Conservation (phyloP, 2,113 vertebrate species). For the Poeciliopsis turrubarensis region DNA sequence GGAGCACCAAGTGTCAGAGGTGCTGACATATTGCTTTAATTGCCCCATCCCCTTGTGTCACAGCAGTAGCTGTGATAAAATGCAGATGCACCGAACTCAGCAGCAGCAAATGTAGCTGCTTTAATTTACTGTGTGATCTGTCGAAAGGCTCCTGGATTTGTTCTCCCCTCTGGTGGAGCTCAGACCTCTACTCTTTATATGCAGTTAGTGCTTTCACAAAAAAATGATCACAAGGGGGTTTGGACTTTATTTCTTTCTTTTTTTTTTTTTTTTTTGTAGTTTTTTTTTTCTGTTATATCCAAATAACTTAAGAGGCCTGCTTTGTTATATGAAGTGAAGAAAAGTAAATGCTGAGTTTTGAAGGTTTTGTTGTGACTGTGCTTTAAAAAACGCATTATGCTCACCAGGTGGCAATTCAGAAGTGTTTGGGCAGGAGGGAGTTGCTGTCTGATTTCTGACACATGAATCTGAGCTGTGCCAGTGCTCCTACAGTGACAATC, state of each 20-base stretch:
- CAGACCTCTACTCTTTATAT: conserved; percentile 17
- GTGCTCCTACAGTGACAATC: conserved; percentile 26
- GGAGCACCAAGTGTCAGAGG: conserved; percentile 28
- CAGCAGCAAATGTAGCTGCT: conserved; percentile 14
- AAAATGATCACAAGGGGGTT: conserved; percentile 32
- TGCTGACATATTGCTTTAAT: conserved; percentile 52
- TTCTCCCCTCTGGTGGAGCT: conserved; percentile 20
- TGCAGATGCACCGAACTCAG: conserved; percentile 15
- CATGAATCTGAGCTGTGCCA: conserved; percentile 8
- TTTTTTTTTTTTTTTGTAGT: neutral
- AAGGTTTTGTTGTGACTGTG: neutral
- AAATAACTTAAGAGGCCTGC: neutral
- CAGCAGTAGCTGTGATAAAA: conserved; percentile 21
- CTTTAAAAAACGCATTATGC: neutral
- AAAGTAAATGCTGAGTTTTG: neutral
- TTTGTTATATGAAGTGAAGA: conserved; percentile 4
- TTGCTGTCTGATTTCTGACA: conserved; percentile 7
- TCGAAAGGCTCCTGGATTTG: conserved; percentile 9
- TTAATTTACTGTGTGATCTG: neutral
- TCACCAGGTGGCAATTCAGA: conserved; percentile 6
- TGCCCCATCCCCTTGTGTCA: conserved; percentile 29
- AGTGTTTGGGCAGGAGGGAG: conserved; percentile 1
- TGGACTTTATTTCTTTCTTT: neutral
- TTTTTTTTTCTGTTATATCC: neutral
- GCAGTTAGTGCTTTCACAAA: conserved; percentile 14